phyloP scores from a whole-genome alignment of 2,888 invertebrate species.

The Chouioia cunea region DNA sequence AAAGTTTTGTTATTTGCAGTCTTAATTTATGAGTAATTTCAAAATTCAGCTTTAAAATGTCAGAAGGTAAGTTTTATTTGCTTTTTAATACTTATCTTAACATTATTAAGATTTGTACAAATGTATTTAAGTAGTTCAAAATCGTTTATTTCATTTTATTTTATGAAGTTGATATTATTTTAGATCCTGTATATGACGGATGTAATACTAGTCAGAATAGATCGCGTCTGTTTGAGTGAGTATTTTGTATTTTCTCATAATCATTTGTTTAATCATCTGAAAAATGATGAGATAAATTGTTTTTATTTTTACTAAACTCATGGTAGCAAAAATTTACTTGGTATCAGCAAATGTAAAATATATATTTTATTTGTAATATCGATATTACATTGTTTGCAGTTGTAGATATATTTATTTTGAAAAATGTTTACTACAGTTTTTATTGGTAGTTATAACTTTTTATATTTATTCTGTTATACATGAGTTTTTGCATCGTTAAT shows the following conservation, averaged over 20 bases:
- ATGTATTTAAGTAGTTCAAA: too few species aligned
- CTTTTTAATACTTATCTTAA: neutral
- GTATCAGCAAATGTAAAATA: too few species aligned
- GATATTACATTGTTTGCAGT: too few species aligned
- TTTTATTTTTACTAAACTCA: too few species aligned
- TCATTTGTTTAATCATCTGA: slow-evolving; percentile 20
- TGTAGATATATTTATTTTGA: too few species aligned
- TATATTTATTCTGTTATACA: too few species aligned
- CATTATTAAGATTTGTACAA: neutral
- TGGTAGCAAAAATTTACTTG: too few species aligned
- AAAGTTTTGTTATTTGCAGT: slow-evolving; percentile 5
- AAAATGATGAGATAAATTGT: too few species aligned
- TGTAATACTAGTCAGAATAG: slow-evolving; percentile 3
- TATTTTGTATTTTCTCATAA: neutral
- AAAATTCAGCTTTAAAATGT: slow-evolving; percentile 8
- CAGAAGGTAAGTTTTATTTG: slow-evolving; percentile 26
- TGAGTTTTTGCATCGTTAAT: slow-evolving; percentile 9
- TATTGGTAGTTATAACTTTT: too few species aligned
- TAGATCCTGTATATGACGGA: neutral
- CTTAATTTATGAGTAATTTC: slow-evolving; percentile 7
- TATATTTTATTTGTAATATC: too few species aligned
- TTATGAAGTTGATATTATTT: neutral
- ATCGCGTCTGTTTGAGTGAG: slow-evolving; percentile 23
- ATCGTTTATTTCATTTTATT: too few species aligned
- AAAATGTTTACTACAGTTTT: too few species aligned